phyloP scores from a whole-genome alignment of 2,888 invertebrate genomes.

The Gordius sp. region DNA sequence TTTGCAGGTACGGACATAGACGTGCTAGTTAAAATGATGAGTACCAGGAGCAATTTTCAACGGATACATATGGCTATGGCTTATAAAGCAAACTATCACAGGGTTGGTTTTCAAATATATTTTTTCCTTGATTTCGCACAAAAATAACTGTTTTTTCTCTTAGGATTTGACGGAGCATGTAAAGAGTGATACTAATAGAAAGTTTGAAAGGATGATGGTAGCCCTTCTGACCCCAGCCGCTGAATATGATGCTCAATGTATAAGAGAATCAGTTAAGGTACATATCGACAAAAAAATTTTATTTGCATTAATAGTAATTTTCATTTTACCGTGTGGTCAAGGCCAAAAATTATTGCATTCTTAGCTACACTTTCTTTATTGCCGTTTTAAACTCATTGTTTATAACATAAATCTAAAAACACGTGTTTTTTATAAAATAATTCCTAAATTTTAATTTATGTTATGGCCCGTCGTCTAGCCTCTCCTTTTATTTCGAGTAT shows the following conservation, averaged over 20 bases:
- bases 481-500: no score
- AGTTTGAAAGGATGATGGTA: conserved; percentile 8
- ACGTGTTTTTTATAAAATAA: no score
- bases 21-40: background rate
- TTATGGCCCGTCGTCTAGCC: no score
- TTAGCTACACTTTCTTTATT: no score
- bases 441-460: no score
- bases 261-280: conserved; percentile 3
- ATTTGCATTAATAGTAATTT: no score
- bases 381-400: no score
- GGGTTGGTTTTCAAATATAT: background rate
- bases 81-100: background rate
- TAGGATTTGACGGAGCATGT: background rate
- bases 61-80: background rate
- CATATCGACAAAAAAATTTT: no score
- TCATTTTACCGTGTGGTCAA: no score
- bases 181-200: conserved; percentile 12
- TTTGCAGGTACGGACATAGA: background rate
- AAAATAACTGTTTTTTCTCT: background rate
- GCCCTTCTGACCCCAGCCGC: conserved; percentile 6
- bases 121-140: background rate
- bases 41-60: background rate
- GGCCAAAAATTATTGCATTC: no score
- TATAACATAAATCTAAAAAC: no score
- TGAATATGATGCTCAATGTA: conserved; percentile 5